Evolutionary conservation across 2,888 invertebrate species (phyloP).

Genomic region (Leucania comma): DNA sequence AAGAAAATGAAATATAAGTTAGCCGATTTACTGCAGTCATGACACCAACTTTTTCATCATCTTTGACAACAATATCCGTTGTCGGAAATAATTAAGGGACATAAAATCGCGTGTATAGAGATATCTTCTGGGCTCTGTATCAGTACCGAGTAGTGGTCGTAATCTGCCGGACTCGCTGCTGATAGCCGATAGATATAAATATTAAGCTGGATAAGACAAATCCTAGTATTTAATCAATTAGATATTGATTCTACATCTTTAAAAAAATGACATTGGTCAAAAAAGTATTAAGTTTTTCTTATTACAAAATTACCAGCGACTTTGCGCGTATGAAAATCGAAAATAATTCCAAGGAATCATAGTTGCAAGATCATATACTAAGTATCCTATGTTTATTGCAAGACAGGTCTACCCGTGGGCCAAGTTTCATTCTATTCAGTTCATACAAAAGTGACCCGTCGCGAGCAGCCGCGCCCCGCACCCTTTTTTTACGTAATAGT

Average conservation of each 20-base stretch:
- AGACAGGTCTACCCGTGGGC: background rate
- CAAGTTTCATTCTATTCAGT: background rate
- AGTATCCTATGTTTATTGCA: background rate
- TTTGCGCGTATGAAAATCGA: background rate
- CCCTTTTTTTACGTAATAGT: no score
- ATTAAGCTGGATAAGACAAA: conserved; percentile 19
- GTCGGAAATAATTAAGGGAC: background rate
- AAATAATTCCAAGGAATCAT: background rate
- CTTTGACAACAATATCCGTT: background rate
- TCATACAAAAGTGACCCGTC: no score
- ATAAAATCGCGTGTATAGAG: background rate
- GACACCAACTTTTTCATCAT: background rate
- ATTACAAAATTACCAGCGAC: background rate
- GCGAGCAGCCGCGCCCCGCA: no score
- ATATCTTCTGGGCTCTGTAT: background rate
- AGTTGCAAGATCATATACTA: background rate
- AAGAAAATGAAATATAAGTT: background rate
- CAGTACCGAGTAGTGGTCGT: conserved; percentile 5
- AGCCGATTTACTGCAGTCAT: background rate
- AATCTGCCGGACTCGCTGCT: conserved; percentile 10
- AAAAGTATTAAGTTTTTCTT: background rate
- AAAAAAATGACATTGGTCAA: background rate
- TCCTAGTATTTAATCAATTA: background rate
- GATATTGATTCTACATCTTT: background rate
- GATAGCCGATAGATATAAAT: conserved; percentile 20